Percentiles rank a stretch among this genome's conserved stretches.
Evolutionary conservation across 2,113 vertebrate species (phyloP).

Genomic region (Ammodytes marinus): DNA sequence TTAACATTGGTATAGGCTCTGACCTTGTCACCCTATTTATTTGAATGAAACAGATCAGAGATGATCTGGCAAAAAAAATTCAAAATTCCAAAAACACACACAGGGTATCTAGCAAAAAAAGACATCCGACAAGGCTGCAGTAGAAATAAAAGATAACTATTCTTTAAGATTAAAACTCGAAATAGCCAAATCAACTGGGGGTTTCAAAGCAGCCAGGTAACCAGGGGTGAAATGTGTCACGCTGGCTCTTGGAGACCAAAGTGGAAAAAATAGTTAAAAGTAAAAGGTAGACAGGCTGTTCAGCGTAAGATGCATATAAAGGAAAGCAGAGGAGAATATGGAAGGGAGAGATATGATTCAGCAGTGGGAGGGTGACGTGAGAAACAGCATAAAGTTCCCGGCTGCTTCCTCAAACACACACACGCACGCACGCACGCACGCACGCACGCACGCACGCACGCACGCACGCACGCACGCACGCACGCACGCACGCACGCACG

Average conservation of each 20-base stretch:
- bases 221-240: conserved; percentile 17
- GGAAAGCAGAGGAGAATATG: conserved; percentile 32
- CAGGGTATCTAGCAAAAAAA: too few relatives aligned
- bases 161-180: too few relatives aligned
- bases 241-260: not conserved
- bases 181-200: not conserved
- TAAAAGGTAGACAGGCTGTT: conserved; percentile 37
- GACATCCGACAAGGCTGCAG: too few relatives aligned
- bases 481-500: too few relatives aligned
- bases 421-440: too few relatives aligned
- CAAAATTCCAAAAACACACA: too few relatives aligned
- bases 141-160: too few relatives aligned
- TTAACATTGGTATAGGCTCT: not conserved
- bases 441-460: too few relatives aligned
- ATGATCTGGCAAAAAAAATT: too few relatives aligned
- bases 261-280: not conserved
- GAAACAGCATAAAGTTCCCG: conserved; percentile 35
- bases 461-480: too few relatives aligned
- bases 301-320: conserved; percentile 49
- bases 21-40: not conserved
- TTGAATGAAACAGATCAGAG: not conserved
- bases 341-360: conserved; percentile 56
- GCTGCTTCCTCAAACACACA: not conserved
- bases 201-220: conserved; percentile 21
- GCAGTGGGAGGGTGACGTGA: conserved; percentile 34